phyloP scores from a whole-genome alignment of 2,888 invertebrate genomes.

The Diploptera punctata region DNA sequence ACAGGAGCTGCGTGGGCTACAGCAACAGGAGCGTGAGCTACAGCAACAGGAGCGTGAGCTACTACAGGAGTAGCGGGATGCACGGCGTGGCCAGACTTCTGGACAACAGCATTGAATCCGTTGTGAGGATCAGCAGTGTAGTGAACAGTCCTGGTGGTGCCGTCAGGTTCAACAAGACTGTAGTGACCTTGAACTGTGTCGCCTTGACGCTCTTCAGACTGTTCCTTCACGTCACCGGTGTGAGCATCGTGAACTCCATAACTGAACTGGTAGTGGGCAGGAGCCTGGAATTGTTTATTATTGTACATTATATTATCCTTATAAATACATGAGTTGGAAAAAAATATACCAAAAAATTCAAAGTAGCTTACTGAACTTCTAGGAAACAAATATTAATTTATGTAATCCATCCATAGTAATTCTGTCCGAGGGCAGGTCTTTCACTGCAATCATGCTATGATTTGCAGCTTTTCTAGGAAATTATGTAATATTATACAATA shows the following conservation, averaged over 20 bases:
- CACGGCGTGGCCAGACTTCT: slow-evolving; percentile 9
- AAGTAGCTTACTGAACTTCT: no score
- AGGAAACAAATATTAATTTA: no score
- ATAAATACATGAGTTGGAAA: no score
- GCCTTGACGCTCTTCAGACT: slow-evolving; percentile 72
- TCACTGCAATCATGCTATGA: no score
- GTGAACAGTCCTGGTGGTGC: slow-evolving; percentile 67
- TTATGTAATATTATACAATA: no score
- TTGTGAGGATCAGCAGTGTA: slow-evolving; percentile 61
- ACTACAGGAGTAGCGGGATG: not conserved
- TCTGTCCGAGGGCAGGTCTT: no score
- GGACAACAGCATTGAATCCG: slow-evolving; percentile 62
- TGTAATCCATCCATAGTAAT: no score
- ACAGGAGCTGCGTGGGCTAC: not conserved
- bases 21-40: not conserved
- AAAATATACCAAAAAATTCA: no score
- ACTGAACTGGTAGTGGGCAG: slow-evolving; percentile 64
- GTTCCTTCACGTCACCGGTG: slow-evolving; percentile 74
- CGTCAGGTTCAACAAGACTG: slow-evolving; percentile 69
- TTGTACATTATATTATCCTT: no score
- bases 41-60: not conserved
- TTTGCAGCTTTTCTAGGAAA: no score
- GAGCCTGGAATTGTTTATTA: no score
- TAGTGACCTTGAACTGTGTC: slow-evolving; percentile 76
- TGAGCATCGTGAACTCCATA: slow-evolving; percentile 74